Evolutionary conservation across 2,113 vertebrate species (phyloP).

Genomic region (Myxocyprinus asiaticus): DNA sequence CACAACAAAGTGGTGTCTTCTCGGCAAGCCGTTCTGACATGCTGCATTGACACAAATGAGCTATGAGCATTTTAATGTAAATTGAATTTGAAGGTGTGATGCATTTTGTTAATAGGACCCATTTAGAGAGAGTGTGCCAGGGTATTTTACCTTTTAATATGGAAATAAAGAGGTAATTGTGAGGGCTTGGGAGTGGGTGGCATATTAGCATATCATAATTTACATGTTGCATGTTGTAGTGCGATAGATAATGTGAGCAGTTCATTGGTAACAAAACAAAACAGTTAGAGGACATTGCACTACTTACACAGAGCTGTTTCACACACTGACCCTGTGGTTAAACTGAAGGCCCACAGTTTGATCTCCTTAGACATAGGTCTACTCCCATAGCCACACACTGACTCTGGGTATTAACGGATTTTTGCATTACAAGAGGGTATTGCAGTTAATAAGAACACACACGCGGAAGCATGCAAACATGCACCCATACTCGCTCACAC

Average conservation of each 20-base stretch:
- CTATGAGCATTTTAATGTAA: constrained; percentile 78
- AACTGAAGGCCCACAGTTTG: not conserved
- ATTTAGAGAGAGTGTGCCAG: constrained; percentile 46
- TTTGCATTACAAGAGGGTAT: too few species aligned
- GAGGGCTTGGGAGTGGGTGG: constrained; percentile 39
- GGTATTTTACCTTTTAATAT: constrained; percentile 56
- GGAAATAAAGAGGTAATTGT: constrained; percentile 55
- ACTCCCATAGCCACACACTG: not conserved
- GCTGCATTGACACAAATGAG: constrained; percentile 69
- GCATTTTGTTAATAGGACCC: constrained; percentile 71
- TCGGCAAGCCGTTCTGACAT: constrained; percentile 68
- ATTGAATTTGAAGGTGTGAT: constrained; percentile 73
- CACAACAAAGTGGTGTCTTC: constrained; percentile 75
- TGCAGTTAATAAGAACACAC: constrained; percentile 2
- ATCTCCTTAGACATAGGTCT: not conserved
- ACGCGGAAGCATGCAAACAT: constrained; percentile 30
- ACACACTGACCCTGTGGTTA: not conserved
- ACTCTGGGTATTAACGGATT: not conserved
- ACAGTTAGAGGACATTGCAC: not conserved
- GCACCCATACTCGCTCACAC: constrained; percentile 32
- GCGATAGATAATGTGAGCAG: not conserved
- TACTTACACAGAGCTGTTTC: too few species aligned
- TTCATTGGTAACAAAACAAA: not conserved
- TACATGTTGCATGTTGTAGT: constrained; percentile 24
- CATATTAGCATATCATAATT: constrained; percentile 50